phyloP scores from a whole-genome alignment of 2,888 invertebrate species.

The Calameuta filiformis region DNA sequence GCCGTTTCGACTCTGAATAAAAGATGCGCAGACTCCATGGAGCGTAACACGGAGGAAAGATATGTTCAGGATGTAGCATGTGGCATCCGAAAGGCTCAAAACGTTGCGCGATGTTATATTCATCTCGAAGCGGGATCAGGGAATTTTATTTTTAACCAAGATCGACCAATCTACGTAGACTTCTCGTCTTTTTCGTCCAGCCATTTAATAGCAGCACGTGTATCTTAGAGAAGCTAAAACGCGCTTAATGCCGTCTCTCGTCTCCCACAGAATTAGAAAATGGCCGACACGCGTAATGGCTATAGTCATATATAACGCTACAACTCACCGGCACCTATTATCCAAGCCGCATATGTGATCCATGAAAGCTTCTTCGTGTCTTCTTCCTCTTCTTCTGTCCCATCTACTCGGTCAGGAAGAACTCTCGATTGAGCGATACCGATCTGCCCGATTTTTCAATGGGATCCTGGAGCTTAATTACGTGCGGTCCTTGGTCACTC shows the following conservation, averaged over 20 bases:
- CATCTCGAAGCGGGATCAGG: slow-evolving; percentile 14
- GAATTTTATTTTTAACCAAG: slow-evolving; percentile 22
- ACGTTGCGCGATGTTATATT: slow-evolving; percentile 13
- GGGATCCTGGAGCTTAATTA: not conserved
- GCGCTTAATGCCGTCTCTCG: not conserved
- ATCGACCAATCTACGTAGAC: slow-evolving; percentile 10
- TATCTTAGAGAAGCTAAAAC: not conserved
- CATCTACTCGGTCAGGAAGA: not conserved
- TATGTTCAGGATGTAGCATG: slow-evolving; percentile 1
- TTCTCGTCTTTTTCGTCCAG: not conserved
- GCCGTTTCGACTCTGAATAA: slow-evolving; percentile 13
- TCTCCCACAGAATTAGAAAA: not conserved
- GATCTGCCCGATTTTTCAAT: not conserved
- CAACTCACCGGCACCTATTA: not conserved
- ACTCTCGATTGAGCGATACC: not conserved
- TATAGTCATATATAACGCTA: not conserved
- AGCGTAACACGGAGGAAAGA: slow-evolving; percentile 1
- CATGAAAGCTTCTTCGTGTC: not conserved
- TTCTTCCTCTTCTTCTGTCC: not conserved
- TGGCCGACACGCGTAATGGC: not conserved
- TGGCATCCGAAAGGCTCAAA: not conserved
- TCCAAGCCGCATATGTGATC: not conserved
- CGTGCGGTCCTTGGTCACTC: not conserved
- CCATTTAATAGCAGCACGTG: not conserved
- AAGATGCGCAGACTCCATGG: slow-evolving; percentile 4